These are phyloP conservation scores for Xerus rutilus DNA, from an alignment of 2,797 vertebrate species.

Conservation along the genomic window DNA sequence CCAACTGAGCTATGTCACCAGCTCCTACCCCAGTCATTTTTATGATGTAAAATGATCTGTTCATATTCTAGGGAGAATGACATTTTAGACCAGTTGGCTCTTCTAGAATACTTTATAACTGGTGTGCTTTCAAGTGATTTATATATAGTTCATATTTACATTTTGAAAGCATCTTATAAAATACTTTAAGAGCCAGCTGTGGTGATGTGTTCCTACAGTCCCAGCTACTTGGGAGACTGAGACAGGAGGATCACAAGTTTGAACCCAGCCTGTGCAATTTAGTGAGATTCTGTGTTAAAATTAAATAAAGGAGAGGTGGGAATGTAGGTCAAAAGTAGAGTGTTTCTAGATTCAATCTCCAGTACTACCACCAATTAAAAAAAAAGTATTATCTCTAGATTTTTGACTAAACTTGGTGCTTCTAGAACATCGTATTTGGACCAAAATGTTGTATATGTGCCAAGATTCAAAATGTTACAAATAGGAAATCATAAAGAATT, in stretches of 20 bases:
- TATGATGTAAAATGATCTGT: not conserved
- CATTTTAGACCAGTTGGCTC: not conserved
- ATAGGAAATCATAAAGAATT: not conserved
- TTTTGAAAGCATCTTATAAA: conserved; percentile 42
- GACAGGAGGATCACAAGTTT: not conserved
- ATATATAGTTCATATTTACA: not conserved
- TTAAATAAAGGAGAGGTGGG: not conserved
- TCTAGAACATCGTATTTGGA: conserved; percentile 15
- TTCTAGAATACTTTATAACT: conserved; percentile 15
- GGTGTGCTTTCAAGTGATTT: conserved; percentile 38
- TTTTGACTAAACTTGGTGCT: conserved; percentile 3
- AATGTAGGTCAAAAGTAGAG: not conserved
- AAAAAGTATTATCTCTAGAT: not conserved
- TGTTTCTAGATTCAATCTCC: not conserved
- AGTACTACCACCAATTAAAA: not conserved
- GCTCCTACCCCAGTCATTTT: not conserved
- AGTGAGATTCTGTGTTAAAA: not conserved
- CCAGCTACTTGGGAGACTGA: not conserved
- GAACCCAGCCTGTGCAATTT: not conserved
- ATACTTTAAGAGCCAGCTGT: not conserved
- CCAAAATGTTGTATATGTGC: not conserved
- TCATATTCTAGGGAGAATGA: conserved; percentile 17
- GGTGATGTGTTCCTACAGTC: not conserved
- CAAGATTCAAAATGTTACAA: not conserved
- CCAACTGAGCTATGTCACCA: too few relatives aligned